Base-by-base conservation (phyloP, 2,797 vertebrate genomes). In the Myotis daubentonii region DNA sequence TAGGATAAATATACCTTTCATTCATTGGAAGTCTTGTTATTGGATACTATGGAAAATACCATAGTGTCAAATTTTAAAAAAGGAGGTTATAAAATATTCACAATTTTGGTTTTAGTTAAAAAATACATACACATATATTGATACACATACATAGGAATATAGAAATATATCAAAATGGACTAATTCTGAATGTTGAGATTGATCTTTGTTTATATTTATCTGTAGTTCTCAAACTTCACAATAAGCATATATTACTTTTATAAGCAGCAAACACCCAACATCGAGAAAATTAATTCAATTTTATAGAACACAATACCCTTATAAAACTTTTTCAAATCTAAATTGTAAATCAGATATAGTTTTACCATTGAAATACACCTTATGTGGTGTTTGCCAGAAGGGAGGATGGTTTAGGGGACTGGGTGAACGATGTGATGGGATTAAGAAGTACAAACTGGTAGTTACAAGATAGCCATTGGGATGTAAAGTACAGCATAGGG, bases 201-300 rank as follows among this genome's bases (percentile, higher is more conserved):
- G 51, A 65, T 47, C 82, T 93, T 87, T 68, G 8, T 83, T 94
- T 95, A 20, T 68, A 20, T 19, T 87, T 72, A 49, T 70, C 65
- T 89, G 28, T 82, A 49, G n/a, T 82, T 96, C 93, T 75, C 41
- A 92, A 82, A 62, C 33, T 93, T 83, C 28, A 8, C 89, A 41
- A 38, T 78, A 38, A 90, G 36, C 13, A 22, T 41, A 1, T 38
- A 23, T 80, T 87, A 80, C n/a, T 89, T 94, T 62, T 71, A 5
- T 87, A 53, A 74, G 10, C 19, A 44, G 53, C 70, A 95, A 88
- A 78, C 23, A 85, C 17, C 38, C 66, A 83, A 49, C 1, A 10
- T 82, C 10, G 25, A 86, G 53, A 86, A 78, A 86, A 81, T 93
- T 23, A 62, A 62, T 57, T 95, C 22, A 53, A 16, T 70, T 33